Conservation (phyloP, 1,140 invertebrate genomes). For the Drosophila kanapiae region DNA sequence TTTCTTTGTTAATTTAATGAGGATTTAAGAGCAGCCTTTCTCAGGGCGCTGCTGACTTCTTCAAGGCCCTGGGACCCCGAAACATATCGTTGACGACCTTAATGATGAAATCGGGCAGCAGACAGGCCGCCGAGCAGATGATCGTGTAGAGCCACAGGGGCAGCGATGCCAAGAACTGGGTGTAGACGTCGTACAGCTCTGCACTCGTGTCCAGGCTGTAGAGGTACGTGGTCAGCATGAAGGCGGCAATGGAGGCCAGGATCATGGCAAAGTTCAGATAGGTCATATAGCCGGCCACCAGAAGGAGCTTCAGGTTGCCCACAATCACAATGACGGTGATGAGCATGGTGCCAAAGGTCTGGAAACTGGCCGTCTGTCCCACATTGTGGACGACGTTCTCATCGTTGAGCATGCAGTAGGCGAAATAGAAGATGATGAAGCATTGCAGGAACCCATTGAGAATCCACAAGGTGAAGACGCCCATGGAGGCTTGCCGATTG, state of each 20-base stretch:
- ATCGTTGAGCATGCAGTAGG: slow-evolving; percentile 73
- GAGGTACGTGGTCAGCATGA: slow-evolving; percentile 86
- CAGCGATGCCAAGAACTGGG: slow-evolving; percentile 86
- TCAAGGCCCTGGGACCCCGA: neutral
- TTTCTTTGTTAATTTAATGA: neutral
- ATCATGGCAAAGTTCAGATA: slow-evolving; percentile 87
- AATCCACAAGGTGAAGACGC: slow-evolving; percentile 89
- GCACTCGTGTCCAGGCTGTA: slow-evolving; percentile 87
- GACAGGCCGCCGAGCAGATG: slow-evolving; percentile 86
- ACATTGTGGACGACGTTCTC: slow-evolving; percentile 83
- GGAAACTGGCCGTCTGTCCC: slow-evolving; percentile 83
- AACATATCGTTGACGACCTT: slow-evolving; percentile 60
- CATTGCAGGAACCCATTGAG: slow-evolving; percentile 86
- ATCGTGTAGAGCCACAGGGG: slow-evolving; percentile 88
- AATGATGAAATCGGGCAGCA: slow-evolving; percentile 87
- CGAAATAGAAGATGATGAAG: slow-evolving; percentile 86
- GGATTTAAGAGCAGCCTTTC: neutral
- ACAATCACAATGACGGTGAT: slow-evolving; percentile 86
- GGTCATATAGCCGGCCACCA: slow-evolving; percentile 89
- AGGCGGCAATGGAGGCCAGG: slow-evolving; percentile 87
- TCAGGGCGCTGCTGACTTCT: neutral
- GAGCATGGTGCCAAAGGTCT: slow-evolving; percentile 86
- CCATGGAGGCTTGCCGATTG: slow-evolving; percentile 88
- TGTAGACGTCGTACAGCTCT: slow-evolving; percentile 88
- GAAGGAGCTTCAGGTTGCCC: slow-evolving; percentile 87